Conservation (phyloP, 2,888 invertebrate species). For the Ochropleura leucogaster region DNA sequence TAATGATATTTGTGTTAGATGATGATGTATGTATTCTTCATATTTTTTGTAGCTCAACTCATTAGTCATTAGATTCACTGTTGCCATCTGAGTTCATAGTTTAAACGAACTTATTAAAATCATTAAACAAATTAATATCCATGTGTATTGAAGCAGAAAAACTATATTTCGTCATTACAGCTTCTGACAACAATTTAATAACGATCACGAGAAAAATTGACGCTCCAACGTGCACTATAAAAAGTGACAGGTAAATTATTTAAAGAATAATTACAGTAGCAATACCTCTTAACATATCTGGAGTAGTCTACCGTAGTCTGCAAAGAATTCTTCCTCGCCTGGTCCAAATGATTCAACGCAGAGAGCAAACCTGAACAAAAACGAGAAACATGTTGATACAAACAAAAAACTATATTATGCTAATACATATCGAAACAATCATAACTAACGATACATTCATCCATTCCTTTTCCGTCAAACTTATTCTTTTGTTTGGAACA, state of each 20-base stretch:
- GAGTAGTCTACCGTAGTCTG: constrained; percentile 96
- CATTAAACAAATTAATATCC: constrained; percentile 62
- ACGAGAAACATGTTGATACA: constrained; percentile 70
- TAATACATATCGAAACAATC: constrained; percentile 84
- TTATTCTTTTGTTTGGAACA: constrained; percentile 89
- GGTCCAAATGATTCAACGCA: constrained; percentile 88
- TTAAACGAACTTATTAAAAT: constrained; percentile 56
- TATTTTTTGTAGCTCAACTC: constrained; percentile 5
- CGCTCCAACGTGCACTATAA: constrained; percentile 54
- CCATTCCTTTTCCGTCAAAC: constrained; percentile 86
- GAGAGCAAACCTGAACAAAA: constrained; percentile 85
- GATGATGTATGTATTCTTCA: background rate
- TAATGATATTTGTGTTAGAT: background rate
- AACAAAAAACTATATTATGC: constrained; percentile 79
- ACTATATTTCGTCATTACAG: constrained; percentile 53
- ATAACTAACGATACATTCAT: constrained; percentile 84
- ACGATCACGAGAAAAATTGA: constrained; percentile 60
- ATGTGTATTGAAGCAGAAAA: constrained; percentile 60
- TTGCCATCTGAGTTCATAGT: constrained; percentile 32
- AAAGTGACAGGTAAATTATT: constrained; percentile 68
- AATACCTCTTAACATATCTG: constrained; percentile 95
- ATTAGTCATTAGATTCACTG: constrained; percentile 12
- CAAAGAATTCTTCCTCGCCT: constrained; percentile 90
- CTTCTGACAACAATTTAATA: constrained; percentile 64
- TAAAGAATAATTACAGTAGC: constrained; percentile 63